Evolutionary conservation across 2,888 invertebrate genomes (phyloP).

Genomic region (Andrena marginata): DNA sequence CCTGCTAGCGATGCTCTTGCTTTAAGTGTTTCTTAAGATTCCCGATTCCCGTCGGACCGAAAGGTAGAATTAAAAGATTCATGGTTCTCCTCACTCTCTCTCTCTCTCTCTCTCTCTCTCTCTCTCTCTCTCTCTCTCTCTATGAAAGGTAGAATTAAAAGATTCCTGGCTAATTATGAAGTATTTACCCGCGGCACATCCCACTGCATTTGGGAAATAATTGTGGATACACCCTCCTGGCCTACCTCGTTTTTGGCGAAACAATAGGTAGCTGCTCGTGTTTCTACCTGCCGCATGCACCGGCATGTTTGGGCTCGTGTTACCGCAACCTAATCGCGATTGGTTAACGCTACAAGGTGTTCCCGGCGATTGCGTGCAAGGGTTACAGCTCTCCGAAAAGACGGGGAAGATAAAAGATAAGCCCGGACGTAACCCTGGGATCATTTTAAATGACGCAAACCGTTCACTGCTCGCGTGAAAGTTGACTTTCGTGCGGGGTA

Average conservation of each 20-base stretch:
- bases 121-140: too few relatives aligned
- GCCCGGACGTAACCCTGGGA: conserved; percentile 16
- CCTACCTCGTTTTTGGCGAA: conserved; percentile 28
- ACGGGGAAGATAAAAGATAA: conserved; percentile 42
- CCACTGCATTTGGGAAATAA: neutral
- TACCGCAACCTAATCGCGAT: conserved; percentile 69
- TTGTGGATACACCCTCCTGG: conserved; percentile 19
- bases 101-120: too few relatives aligned
- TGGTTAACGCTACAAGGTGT: conserved; percentile 64
- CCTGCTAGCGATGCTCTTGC: neutral
- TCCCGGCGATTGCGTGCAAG: conserved; percentile 49
- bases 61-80: conserved; percentile 12
- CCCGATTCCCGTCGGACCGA: neutral
- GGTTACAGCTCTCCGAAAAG: conserved; percentile 14
- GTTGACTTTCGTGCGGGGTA: conserved; percentile 38
- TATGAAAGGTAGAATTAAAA: conserved; percentile 5
- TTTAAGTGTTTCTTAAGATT: neutral
- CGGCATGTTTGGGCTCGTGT: conserved; percentile 61
- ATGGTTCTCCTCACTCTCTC: neutral
- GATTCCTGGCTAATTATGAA: neutral
- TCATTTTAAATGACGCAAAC: conserved; percentile 56
- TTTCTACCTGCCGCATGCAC: conserved; percentile 48
- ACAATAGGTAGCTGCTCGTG: conserved; percentile 50
- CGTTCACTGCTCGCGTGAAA: conserved; percentile 53
- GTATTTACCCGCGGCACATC: neutral